Evolutionary conservation across 1,140 invertebrate species (phyloP), one percentile per base, ranked within the genome.

Genomic region (Procambarus clarkii): DNA sequence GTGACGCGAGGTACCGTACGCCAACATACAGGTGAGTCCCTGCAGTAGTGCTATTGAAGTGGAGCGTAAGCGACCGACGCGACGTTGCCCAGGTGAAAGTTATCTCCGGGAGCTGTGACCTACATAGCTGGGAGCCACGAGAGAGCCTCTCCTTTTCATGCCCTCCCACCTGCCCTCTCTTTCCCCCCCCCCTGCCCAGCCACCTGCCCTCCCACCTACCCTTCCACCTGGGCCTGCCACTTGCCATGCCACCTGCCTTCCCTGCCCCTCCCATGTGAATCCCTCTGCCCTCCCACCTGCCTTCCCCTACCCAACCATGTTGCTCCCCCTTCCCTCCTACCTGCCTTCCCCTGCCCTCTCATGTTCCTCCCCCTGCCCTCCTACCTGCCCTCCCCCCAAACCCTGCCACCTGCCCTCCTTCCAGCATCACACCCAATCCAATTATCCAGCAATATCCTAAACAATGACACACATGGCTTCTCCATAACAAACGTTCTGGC

Each of bases 91-190:
- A 50, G 50, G 80, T 60, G 80, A 82, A 82, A 82, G 80, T 82
- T 82, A 82, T 60, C 80, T 46, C 80, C 50, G 80, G 34, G 80
- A 54, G n/a, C 34, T 54, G 13, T 13, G 80, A 82, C 80, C 80
- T 82, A 82, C 50, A 82, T 82, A 48, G 46, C 34, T 9, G 48
- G 18, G 48, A 9, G 46, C 18, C 45, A 18, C 8, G 21, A n/a
- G 79, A 48, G 46, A 15, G 11, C 76, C 76, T 48, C 76, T 45
- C 48, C 54, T 54, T 34, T 34, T 34, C 34, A 34, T 34, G 34
- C 34, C 34, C 34, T 34, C 34, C 34, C 34, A 34, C 34, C 34
- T 34, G 34, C 34, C 34, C 34, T 34, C 34, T 34, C 34, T 34
- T n/a, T n/a, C n/a, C n/a, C n/a, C n/a, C 34, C 34, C 34, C n/a